phyloP scores from a whole-genome alignment of 2,113 vertebrate genomes.

The Cinclus mexicanus region DNA sequence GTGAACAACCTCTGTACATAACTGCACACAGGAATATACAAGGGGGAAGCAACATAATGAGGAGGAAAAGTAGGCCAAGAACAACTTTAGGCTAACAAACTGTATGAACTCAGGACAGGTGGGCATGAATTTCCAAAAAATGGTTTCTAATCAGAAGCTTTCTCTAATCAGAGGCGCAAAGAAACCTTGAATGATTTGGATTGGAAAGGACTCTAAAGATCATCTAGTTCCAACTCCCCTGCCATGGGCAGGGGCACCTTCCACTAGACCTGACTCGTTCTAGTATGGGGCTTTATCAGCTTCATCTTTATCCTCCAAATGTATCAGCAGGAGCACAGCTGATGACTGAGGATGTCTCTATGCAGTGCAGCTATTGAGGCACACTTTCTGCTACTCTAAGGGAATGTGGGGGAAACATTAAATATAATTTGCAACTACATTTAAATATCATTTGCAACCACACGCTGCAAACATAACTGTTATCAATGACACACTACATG shows the following conservation, averaged over 20 bases:
- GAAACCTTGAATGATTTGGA: not conserved
- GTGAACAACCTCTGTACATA: not conserved
- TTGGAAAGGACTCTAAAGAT: not conserved
- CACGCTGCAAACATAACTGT: not conserved
- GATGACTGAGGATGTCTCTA: not conserved
- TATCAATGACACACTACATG: not conserved
- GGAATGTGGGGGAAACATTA: not conserved
- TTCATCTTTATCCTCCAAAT: not conserved
- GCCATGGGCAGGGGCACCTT: not conserved
- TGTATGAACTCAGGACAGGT: not conserved
- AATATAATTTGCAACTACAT: not conserved
- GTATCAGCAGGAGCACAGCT: not conserved
- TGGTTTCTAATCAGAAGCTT: not conserved
- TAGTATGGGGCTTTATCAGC: not conserved
- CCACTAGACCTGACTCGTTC: not conserved
- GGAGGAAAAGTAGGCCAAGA: not conserved
- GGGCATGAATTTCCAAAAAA: not conserved
- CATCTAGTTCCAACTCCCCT: not conserved
- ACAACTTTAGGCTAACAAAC: not conserved
- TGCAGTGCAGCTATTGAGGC: not conserved
- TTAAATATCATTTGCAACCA: not conserved
- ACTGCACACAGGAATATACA: not conserved
- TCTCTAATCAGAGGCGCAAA: not conserved
- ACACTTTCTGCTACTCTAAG: not conserved
- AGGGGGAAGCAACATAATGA: not conserved